Evolutionary conservation across 1,140 invertebrate genomes (phyloP).

Genomic region (Forficula auricularia): DNA sequence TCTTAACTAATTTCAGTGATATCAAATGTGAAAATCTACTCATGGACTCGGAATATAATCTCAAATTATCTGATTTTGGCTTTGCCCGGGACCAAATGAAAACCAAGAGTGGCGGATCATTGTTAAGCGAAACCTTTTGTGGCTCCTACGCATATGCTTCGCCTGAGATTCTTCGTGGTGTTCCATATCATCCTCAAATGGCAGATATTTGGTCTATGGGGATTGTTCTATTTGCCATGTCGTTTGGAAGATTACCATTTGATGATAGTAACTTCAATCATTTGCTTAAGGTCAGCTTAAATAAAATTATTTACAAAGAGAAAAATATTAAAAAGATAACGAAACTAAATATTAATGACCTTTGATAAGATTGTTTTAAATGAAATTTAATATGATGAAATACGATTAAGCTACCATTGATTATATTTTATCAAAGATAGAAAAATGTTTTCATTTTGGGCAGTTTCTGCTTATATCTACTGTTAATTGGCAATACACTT

Average conservation of each 20-base stretch:
- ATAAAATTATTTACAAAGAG: too few relatives aligned
- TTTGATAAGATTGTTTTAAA: too few relatives aligned
- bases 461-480: too few relatives aligned
- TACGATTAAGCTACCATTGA: too few relatives aligned
- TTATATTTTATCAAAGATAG: too few relatives aligned
- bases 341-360: too few relatives aligned
- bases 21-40: slow-evolving; percentile 79
- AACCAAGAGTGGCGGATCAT: slow-evolving; percentile 18
- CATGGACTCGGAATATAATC: slow-evolving; percentile 51
- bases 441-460: too few relatives aligned
- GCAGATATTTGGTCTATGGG: slow-evolving; percentile 68
- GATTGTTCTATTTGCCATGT: slow-evolving; percentile 60
- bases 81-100: slow-evolving; percentile 55
- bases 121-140: slow-evolving; percentile 56
- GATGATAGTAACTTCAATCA: slow-evolving; percentile 64
- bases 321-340: too few relatives aligned
- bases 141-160: slow-evolving; percentile 69
- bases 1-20: too few relatives aligned
- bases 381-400: too few relatives aligned
- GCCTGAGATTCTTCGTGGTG: slow-evolving; percentile 58
- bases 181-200: slow-evolving; percentile 52
- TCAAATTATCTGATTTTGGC: slow-evolving; percentile 80
- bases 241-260: slow-evolving; percentile 62
- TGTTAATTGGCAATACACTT: too few relatives aligned
- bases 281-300: slow-evolving; percentile 58